Evolutionary conservation across 2,888 invertebrate genomes (phyloP), one percentile per base, ranked within the genome.

Genomic region (Dasysyrphus albostriatus): DNA sequence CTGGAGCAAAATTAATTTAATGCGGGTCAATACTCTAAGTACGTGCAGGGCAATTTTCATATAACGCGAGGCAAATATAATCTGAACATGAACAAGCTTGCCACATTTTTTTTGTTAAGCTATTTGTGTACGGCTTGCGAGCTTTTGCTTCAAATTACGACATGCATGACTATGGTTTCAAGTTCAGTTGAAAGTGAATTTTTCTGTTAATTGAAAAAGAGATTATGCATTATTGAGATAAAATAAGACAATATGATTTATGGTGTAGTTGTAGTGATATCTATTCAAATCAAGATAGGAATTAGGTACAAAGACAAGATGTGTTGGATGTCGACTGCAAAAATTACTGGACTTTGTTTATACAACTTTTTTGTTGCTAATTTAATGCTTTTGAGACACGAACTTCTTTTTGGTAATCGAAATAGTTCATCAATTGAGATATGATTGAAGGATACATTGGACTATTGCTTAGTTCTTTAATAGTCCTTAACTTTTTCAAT

Each of bases 151-250:
- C 4, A 49, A 58, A 83, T 83, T 76, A 32, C 61, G 12, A 47
- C 78, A 74, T 44, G 24, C 34, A 49, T 39, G 51, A 12, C 51
- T 24, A 24, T 51, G 59, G 69, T 75, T 70, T 85, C 85, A 85
- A 85, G 81, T 81, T 85, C 74, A 85, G 32, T 58, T 49, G 58
- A 79, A 83, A 85, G 81, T 73, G 49, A 74, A 63, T 67, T 67
- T 56, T 14, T 75, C 29, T 37, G 65, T 70, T 72, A 49, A 67
- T 67, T 67, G 12, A 67, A 37, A 49, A 4, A 34, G 3, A 37
- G 5, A 32, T 61, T 44, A 32, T 32, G 14, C 0, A 12, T 12
- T 7, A 24, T 6, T 14, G 24, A n/a, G 29, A 14, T 7, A 2
- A 6, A 2, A 5, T 29, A 29, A 54, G 14, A 0, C 14, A n/a